Evolutionary conservation across 1,140 invertebrate genomes (phyloP), one percentile per base, ranked within the genome.

Genomic region (Drosophila kohkoa): DNA sequence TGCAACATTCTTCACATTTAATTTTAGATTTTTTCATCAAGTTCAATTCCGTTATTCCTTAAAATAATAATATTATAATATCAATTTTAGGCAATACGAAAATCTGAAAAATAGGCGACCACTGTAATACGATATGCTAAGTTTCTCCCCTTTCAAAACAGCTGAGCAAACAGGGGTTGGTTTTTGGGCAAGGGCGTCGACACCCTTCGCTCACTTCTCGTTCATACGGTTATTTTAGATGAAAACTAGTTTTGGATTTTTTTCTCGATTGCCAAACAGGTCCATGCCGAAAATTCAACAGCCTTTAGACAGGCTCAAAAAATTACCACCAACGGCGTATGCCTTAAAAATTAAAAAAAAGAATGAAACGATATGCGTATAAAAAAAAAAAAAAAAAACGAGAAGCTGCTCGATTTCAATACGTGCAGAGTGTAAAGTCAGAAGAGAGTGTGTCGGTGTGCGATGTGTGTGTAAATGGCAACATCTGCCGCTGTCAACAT

Each of bases 301-400:
- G 66, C 52, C 68, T 79, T 48, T 64, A 79, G 52, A 57, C 41
- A 67, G 64, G 45, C 62, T 51, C n/a, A 72, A 67, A 89, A 25
- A 85, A 79, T 81, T 88, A 88, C 85, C 85, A 89, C 85, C 85
- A 88, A 88, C 85, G 85, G 85, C 82, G 82, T 77, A 87, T 77
- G 82, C 79, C 66, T 62, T 32, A 48, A 52, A 60, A 67, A 30
- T 51, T 43, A 43, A 74, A 68, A 67, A 58, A 82, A 85, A 77
- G 25, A 60, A 55, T 73, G 16, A 59, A 45, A 59, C 20, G 35
- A 59, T 43, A 62, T 32, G 35, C 16, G 13, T 52, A 49, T 54
- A 54, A 54, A 54, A n/a, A n/a, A n/a, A 54, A 15, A 54, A 82
- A 73, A 70, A 38, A 49, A 49, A 41, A 65, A 41, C 52, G 43